These are phyloP conservation scores for Torymus tubicola DNA, from an alignment of 2,888 invertebrate species.

Conservation along the genomic window DNA sequence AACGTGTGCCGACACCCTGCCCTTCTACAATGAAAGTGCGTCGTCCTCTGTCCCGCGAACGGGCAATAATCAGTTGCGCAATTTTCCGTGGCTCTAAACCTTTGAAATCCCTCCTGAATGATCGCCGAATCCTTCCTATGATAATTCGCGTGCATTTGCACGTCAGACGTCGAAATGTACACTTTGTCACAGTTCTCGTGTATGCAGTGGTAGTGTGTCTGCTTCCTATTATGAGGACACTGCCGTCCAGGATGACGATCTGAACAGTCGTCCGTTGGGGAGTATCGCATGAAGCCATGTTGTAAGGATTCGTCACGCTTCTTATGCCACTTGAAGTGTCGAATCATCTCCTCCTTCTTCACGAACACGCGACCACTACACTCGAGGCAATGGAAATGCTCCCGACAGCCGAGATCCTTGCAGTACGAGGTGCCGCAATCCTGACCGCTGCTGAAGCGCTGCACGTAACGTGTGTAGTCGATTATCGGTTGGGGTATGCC, in stretches of 20 bases:
- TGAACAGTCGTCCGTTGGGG: constrained; percentile 95
- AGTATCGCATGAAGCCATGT: constrained; percentile 96
- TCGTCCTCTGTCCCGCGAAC: constrained; percentile 95
- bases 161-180: constrained; percentile 98
- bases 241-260: constrained; percentile 84
- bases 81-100: constrained; percentile 96
- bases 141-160: constrained; percentile 99
- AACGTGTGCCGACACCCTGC: constrained; percentile 95
- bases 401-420: constrained; percentile 92
- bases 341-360: constrained; percentile 99
- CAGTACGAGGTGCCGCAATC: constrained; percentile 92
- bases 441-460: constrained; percentile 87
- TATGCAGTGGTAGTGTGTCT: constrained; percentile 98
- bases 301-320: constrained; percentile 97
- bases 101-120: constrained; percentile 97
- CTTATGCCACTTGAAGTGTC: constrained; percentile 99
- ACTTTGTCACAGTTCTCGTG: constrained; percentile 96
- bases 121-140: constrained; percentile 98
- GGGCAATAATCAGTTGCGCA: constrained; percentile 94
- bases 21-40: constrained; percentile 97
- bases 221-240: constrained; percentile 95
- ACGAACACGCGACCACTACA: constrained; percentile 92
- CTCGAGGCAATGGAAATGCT: constrained; percentile 95
- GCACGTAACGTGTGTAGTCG: constrained; percentile 93
- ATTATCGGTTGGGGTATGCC: constrained; percentile 79